phyloP scores from a whole-genome alignment of 1,140 invertebrate species.

The Globodera ellingtonae region DNA sequence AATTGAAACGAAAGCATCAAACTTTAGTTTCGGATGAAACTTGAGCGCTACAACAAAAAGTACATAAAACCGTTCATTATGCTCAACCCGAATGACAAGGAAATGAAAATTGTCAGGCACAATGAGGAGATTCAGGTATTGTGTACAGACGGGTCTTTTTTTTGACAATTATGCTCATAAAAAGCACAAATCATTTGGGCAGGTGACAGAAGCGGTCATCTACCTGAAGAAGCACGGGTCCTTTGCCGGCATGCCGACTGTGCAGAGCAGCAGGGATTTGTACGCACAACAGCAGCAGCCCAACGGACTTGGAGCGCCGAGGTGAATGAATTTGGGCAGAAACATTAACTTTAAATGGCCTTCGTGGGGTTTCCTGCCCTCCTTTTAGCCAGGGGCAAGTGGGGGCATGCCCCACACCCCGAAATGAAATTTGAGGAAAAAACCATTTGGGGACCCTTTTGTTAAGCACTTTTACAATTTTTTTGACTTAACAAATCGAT shows the following conservation, averaged over 20 bases:
- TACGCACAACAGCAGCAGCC: conserved; percentile 14
- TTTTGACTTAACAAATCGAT: too few relatives aligned
- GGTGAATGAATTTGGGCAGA: neutral
- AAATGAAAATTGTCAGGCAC: conserved; percentile 43
- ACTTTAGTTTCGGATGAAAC: conserved; percentile 39
- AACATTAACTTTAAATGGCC: neutral
- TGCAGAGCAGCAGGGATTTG: conserved; percentile 39
- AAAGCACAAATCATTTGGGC: neutral
- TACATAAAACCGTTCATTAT: conserved; percentile 44
- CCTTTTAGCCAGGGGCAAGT: too few relatives aligned
- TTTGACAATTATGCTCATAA: conserved; percentile 2
- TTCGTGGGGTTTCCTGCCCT: neutral
- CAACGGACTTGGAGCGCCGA: conserved; percentile 7
- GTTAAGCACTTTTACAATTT: too few relatives aligned
- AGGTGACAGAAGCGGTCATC: conserved; percentile 40
- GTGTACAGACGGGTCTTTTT: neutral
- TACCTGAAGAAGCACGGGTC: conserved; percentile 42
- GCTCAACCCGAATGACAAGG: conserved; percentile 34
- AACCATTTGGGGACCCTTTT: neutral
- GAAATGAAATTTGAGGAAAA: conserved; percentile 19
- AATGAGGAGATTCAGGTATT: conserved; percentile 43
- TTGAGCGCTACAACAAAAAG: conserved; percentile 40
- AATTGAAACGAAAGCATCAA: neutral
- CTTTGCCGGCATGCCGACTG: conserved; percentile 42
- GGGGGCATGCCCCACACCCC: neutral